phyloP scores from a whole-genome alignment of 2,797 vertebrate species.

The Bryconaethiops microstoma region DNA sequence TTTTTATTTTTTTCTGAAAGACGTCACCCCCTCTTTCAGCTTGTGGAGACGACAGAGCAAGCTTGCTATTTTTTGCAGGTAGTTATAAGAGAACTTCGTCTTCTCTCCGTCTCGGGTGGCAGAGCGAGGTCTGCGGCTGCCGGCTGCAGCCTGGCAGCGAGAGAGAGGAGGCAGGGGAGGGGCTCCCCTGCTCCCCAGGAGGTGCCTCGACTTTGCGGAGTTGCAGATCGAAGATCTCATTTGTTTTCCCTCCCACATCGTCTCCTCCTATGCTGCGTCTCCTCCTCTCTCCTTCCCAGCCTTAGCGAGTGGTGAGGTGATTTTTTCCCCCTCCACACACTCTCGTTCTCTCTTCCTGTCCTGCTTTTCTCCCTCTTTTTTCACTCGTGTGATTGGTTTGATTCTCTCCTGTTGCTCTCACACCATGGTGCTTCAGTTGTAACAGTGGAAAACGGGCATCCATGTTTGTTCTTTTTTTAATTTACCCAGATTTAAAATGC shows the following conservation, averaged over 20 bases:
- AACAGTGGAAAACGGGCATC: constrained; percentile 99
- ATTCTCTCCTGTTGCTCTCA: constrained; percentile 97
- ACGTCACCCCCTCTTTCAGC: constrained; percentile 65
- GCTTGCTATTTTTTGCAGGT: constrained; percentile 62
- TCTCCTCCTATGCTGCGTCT: constrained; percentile 74
- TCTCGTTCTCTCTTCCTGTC: constrained; percentile 74
- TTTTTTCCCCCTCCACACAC: constrained; percentile 71
- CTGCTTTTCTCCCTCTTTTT: constrained; percentile 73
- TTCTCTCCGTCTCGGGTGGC: constrained; percentile 59
- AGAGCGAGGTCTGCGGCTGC: constrained; percentile 62
- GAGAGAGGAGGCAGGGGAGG: constrained; percentile 68
- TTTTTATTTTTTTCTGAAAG: constrained; percentile 42
- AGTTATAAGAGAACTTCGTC: constrained; percentile 63
- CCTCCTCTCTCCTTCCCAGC: constrained; percentile 62
- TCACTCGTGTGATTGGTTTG: constrained; percentile 87
- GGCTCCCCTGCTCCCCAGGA: constrained; percentile 67
- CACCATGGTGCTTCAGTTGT: constrained; percentile 99
- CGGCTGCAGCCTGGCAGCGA: constrained; percentile 53
- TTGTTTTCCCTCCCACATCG: constrained; percentile 57
- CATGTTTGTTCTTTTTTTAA: constrained; percentile 98
- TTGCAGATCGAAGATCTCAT: constrained; percentile 63
- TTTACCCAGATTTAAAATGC: constrained; percentile 99
- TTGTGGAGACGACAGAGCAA: constrained; percentile 71
- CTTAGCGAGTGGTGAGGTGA: constrained; percentile 60
- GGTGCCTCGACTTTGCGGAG: constrained; percentile 79